Evolutionary conservation across 2,888 invertebrate genomes (phyloP).

Genomic region (Parthenolecanium corni): DNA sequence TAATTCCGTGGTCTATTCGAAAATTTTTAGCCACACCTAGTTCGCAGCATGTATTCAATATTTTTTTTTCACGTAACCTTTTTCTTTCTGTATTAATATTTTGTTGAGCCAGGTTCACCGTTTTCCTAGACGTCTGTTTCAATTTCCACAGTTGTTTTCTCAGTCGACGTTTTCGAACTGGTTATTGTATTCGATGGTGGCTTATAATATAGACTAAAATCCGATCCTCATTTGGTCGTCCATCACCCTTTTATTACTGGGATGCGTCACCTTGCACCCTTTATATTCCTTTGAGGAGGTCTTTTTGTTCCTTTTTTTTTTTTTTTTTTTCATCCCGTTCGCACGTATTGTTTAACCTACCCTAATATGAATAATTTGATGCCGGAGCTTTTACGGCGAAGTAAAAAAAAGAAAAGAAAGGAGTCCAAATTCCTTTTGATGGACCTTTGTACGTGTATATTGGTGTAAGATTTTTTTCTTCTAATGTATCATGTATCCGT

Average conservation of each 20-base stretch:
- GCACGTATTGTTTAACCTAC: conserved; percentile 18
- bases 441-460: not conserved
- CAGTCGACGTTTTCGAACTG: not conserved
- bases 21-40: too few species aligned
- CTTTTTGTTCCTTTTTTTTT: not conserved
- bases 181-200: conserved; percentile 2
- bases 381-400: not conserved
- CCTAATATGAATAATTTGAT: conserved; percentile 25
- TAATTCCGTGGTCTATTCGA: too few species aligned
- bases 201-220: too few species aligned
- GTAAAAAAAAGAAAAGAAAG: too few species aligned
- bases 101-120: too few species aligned
- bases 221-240: conserved; percentile 13
- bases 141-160: not conserved
- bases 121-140: too few species aligned
- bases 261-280: conserved; percentile 4
- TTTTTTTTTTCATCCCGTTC: not conserved
- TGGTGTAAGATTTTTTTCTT: conserved; percentile 10
- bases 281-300: not conserved
- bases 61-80: too few species aligned
- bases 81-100: too few species aligned
- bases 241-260: conserved; percentile 18
- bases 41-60: too few species aligned
- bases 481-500: conserved; percentile 17
- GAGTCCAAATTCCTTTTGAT: conserved; percentile 7